These are phyloP conservation scores for Eupithecia tripunctaria DNA, from an alignment of 2,888 invertebrate species.

Conservation along the genomic window DNA sequence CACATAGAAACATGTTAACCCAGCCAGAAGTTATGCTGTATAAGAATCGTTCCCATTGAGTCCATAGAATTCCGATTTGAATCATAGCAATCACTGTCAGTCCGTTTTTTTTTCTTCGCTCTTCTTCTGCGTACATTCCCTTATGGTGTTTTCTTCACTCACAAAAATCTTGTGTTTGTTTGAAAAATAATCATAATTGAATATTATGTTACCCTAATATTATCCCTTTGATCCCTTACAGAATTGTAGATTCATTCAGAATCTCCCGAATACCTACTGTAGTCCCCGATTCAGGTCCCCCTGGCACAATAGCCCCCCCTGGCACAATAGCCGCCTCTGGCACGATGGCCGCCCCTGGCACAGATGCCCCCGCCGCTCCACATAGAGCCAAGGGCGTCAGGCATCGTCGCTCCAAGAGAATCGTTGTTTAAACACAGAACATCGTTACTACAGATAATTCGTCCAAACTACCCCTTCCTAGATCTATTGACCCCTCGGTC, in stretches of 20 bases:
- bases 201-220: too few relatives aligned
- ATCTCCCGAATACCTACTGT: too few relatives aligned
- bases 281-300: neutral
- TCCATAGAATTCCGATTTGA: too few relatives aligned
- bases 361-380: neutral
- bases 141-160: too few relatives aligned
- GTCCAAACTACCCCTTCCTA: constrained; percentile 1
- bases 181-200: too few relatives aligned
- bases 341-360: neutral
- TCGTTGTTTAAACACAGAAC: neutral
- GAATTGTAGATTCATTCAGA: neutral
- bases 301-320: too few relatives aligned
- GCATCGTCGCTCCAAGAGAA: neutral
- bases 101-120: too few relatives aligned
- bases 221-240: neutral
- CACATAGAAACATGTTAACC: neutral
- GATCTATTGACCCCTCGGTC: neutral
- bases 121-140: too few relatives aligned
- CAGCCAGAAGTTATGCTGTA: neutral
- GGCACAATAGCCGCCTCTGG: neutral
- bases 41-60: neutral
- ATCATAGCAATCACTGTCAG: too few relatives aligned
- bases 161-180: too few relatives aligned
- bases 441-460: neutral
- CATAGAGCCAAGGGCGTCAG: neutral